Percentiles rank a stretch among this genome's conserved stretches.
Conservation (phyloP, 2,113 vertebrate species). For the Sapajus apella region DNA sequence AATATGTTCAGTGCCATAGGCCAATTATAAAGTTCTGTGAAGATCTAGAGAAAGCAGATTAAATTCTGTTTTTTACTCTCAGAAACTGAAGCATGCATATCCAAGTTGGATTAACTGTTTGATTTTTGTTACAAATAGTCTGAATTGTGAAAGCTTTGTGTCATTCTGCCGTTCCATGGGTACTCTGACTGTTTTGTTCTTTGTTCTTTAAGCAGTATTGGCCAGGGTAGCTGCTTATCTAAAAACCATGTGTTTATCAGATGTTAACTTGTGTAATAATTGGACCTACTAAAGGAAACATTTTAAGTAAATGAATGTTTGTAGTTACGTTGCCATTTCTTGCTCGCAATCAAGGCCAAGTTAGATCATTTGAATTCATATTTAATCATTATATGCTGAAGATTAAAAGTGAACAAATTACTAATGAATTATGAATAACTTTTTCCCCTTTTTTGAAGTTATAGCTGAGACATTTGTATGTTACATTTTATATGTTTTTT, state of each 20-base stretch:
- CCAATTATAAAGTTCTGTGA: background rate
- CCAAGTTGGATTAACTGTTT: slow-evolving; percentile 22
- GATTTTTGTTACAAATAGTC: slow-evolving; percentile 16
- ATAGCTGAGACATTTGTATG: background rate
- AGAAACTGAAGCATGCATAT: background rate
- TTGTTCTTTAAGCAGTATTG: slow-evolving; percentile 47
- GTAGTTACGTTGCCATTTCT: slow-evolving; percentile 39
- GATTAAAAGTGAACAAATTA: slow-evolving; percentile 33
- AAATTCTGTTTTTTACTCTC: background rate
- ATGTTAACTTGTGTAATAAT: slow-evolving; percentile 54
- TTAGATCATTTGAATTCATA: slow-evolving; percentile 40
- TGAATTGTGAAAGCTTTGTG: slow-evolving; percentile 22
- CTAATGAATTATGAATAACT: slow-evolving; percentile 12
- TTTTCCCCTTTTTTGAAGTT: background rate
- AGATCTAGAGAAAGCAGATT: background rate
- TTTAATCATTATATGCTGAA: slow-evolving; percentile 13
- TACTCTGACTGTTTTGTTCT: background rate
- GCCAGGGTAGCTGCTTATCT: slow-evolving; percentile 19
- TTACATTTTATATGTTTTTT: slow-evolving; percentile 17
- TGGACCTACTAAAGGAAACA: background rate
- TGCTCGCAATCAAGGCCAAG: background rate
- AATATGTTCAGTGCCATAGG: background rate
- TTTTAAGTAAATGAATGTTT: slow-evolving; percentile 50
- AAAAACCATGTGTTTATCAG: slow-evolving; percentile 41
- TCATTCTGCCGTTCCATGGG: background rate